Evolutionary conservation across 2,113 vertebrate genomes (phyloP), one percentile per base, ranked within the genome.

Genomic region (Tautogolabrus adspersus): DNA sequence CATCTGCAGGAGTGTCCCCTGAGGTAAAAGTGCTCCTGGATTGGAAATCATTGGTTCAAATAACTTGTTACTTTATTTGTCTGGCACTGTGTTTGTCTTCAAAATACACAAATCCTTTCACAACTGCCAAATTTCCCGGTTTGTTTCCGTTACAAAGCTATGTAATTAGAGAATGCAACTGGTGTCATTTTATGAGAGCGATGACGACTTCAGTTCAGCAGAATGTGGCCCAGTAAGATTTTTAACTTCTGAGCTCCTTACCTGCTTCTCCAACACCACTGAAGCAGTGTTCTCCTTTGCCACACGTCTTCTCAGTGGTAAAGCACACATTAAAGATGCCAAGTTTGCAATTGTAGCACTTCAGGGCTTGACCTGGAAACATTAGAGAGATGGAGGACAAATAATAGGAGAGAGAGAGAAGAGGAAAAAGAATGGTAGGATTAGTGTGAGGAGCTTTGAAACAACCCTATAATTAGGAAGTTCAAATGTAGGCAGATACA

Each of bases 311-410:
- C 42, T 22, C 12, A 2, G 23, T 19, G 11, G 92, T 95, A 3
- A 66, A 0, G 83, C 93, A 96, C 37, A 92, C 0, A 8, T 1
- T 0, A 38, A 44, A 54, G 0, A 87, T 0, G 61, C 93, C 88
- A 6, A 95, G 0, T 0, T 46, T 11, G 74, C 95, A 96, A 0
- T 92, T 60, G 86, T 95, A 96, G 78, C 95, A 96, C 47, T 73
- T 0, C 65, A 96, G 84, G 0, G 81, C 49, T 18, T 93, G 90
- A 40, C 87, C 95, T 96, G 70, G 47, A 6, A 46, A 38, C 9
- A 10, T 4, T 10, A 38, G 11, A 9, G 10, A 16, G 6, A 38
- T 3, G 19, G 1, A n/a, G 18, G 22, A 19, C 34, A 3, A 3
- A 30, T 55, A 3, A 30, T 15, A 16, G 26, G 1, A 22, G 8